Evolutionary conservation across 2,888 invertebrate genomes (phyloP).

Genomic region (Cistogaster globosa): DNA sequence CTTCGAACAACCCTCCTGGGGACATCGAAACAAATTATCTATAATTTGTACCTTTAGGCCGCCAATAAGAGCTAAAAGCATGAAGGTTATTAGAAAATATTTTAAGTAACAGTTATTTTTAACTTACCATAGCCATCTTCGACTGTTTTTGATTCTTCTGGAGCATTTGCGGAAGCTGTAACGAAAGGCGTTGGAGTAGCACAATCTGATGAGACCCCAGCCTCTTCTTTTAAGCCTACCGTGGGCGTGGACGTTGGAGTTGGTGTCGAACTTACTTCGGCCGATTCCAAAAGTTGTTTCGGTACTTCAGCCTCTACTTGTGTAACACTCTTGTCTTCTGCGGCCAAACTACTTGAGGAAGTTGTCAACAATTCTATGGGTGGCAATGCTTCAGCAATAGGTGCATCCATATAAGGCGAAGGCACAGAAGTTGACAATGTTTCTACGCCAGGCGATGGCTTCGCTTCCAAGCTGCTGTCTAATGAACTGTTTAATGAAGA

Average conservation of each 20-base stretch:
- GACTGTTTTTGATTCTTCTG: slow-evolving; percentile 51
- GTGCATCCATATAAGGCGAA: slow-evolving; percentile 78
- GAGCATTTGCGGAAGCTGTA: not conserved
- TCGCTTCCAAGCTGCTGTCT: slow-evolving; percentile 73
- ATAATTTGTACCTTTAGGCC: slow-evolving; percentile 87
- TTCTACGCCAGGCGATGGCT: slow-evolving; percentile 39
- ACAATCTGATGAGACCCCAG: slow-evolving; percentile 49
- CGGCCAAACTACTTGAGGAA: slow-evolving; percentile 72
- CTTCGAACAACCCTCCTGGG: slow-evolving; percentile 92
- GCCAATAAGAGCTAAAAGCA: slow-evolving; percentile 84
- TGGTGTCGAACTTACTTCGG: slow-evolving; percentile 63
- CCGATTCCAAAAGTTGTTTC: slow-evolving; percentile 64
- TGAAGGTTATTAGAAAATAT: slow-evolving; percentile 21
- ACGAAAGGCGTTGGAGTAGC: slow-evolving; percentile 39
- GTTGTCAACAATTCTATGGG: slow-evolving; percentile 80
- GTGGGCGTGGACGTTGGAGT: slow-evolving; percentile 55
- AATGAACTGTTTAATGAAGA: slow-evolving; percentile 63
- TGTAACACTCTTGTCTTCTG: slow-evolving; percentile 67
- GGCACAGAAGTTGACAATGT: slow-evolving; percentile 47
- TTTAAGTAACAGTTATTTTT: not conserved
- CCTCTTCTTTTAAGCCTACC: slow-evolving; percentile 59
- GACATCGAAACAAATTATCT: slow-evolving; percentile 88
- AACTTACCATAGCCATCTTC: slow-evolving; percentile 80
- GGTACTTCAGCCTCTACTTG: slow-evolving; percentile 68
- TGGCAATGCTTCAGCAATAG: slow-evolving; percentile 78